Evolutionary conservation across 1,140 invertebrate species (phyloP).

Genomic region (Sarcophaga peregrina): DNA sequence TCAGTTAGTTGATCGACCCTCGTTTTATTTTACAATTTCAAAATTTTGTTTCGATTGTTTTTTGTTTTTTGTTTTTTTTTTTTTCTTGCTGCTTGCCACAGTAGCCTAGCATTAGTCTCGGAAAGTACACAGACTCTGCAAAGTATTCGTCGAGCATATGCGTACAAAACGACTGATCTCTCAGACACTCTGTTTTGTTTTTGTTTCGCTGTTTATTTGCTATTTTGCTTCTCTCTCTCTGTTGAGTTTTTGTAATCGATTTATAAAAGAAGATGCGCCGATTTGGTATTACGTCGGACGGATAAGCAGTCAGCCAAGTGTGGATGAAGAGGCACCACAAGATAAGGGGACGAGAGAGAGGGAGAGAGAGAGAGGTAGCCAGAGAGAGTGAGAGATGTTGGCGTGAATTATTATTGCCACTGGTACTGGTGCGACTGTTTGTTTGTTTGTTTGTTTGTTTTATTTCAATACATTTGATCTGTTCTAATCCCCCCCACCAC

Average conservation of each 20-base stretch:
- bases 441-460: too few species aligned
- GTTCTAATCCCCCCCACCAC: neutral
- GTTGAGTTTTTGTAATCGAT: constrained; percentile 7
- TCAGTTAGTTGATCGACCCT: neutral
- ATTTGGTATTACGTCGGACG: neutral
- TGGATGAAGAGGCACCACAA: neutral
- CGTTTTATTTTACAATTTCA: neutral
- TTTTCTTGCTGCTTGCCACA: neutral
- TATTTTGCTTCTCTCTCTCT: neutral
- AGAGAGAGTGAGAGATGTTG: neutral
- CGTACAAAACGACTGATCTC: neutral
- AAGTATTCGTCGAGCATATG: too few species aligned
- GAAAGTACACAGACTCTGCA: neutral
- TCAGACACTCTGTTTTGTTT: neutral
- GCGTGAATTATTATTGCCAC: neutral
- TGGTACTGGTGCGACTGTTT: neutral
- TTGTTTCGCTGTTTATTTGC: neutral
- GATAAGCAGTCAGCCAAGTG: neutral
- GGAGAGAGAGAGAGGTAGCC: neutral
- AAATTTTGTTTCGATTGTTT: neutral
- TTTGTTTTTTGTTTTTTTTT: neutral
- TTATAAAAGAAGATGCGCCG: constrained; percentile 20
- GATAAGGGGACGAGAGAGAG: neutral
- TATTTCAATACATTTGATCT: neutral
- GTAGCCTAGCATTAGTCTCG: neutral